Base-by-base conservation (phyloP, 2,113 vertebrate genomes). In the Triplophysa tibetana region DNA sequence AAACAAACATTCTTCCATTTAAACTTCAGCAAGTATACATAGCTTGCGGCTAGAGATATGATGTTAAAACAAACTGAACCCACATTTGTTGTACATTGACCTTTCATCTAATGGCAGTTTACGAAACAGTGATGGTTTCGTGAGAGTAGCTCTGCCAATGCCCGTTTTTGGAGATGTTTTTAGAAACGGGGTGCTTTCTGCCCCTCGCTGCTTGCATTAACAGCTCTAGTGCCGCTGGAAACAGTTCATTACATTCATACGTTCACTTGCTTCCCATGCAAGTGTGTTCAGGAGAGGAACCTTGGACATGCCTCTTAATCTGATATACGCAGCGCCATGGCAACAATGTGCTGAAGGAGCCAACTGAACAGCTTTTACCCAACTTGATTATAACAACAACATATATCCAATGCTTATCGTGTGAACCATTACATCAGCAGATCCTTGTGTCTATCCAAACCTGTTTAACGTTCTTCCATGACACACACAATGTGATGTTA, bases 231-330 rank as follows among this genome's bases (percentile, higher is more conserved):
- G 50, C 29, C 60, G 58, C 73, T 23, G 52, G 61, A 83, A 66
- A 74, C 79, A 10, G n/a, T 81, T 77, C 72, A 85, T 86, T 85
- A 81, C 54, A 75, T 43, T 60, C 50, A 86, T 70, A 61, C 58
- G n/a, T n/a, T n/a, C n/a, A 75, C 76, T 76, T 65, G 61, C 82
- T 76, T 68, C 67, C 77, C 73, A 84, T 84, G 76, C 78, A 88
- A 85, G 85, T 81, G 0, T 1, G 14, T n/a, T 70, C 52, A 81
- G 79, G 69, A 72, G 80, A 50, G 82, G 43, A 79, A 58, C 38
- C 67, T 33, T 60, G 38, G 70, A 64, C 80, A 65, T 68, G 52
- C 43, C 52, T 77, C 38, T n/a, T 75, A 78, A 77, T 81, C 41
- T 24, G 78, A 83, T 73, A 54, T 76, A 74, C 81, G 75, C 84